Percentiles rank a stretch among this genome's conserved stretches.
phyloP scores from a whole-genome alignment of 2,113 vertebrate genomes.

The Chascanopsetta lugubris region DNA sequence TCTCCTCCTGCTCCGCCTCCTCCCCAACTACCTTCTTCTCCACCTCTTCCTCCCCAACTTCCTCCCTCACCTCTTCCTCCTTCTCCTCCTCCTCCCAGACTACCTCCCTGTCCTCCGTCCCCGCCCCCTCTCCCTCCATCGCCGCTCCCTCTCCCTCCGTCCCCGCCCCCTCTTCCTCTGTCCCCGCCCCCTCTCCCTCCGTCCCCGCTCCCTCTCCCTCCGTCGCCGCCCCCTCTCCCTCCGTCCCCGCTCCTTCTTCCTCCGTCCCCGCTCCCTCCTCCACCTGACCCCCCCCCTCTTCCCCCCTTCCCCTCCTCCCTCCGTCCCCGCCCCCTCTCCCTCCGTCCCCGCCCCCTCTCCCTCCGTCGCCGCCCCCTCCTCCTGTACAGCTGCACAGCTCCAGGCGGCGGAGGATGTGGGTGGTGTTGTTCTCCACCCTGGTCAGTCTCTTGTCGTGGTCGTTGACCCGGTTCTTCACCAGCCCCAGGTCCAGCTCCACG shows the following conservation, averaged over 20 bases:
- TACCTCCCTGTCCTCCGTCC: neutral
- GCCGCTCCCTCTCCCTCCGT: neutral
- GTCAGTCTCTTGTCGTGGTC: conserved; percentile 65
- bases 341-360: neutral
- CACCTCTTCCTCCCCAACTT: conserved; percentile 51
- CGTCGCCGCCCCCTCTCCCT: neutral
- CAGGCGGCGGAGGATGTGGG: conserved; percentile 67
- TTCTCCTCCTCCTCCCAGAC: neutral
- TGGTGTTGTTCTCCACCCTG: conserved; percentile 69
- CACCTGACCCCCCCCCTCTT: neutral
- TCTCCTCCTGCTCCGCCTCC: neutral
- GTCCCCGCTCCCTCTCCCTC: neutral
- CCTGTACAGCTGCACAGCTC: conserved; percentile 60
- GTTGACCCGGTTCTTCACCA: conserved; percentile 66
- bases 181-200: neutral
- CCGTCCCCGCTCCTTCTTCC: conserved; percentile 6
- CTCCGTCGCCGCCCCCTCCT: neutral
- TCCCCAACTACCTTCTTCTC: conserved; percentile 1
- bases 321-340: conserved; percentile 27
- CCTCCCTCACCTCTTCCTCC: neutral
- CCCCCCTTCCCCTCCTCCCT: conserved; percentile 23
- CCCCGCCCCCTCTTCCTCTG: neutral
- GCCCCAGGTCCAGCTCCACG: conserved; percentile 76
- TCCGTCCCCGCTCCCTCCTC: conserved; percentile 26
- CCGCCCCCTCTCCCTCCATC: conserved; percentile 34